Evolutionary conservation across 2,888 invertebrate genomes (phyloP).

Genomic region (Pristionchus maxplancki): DNA sequence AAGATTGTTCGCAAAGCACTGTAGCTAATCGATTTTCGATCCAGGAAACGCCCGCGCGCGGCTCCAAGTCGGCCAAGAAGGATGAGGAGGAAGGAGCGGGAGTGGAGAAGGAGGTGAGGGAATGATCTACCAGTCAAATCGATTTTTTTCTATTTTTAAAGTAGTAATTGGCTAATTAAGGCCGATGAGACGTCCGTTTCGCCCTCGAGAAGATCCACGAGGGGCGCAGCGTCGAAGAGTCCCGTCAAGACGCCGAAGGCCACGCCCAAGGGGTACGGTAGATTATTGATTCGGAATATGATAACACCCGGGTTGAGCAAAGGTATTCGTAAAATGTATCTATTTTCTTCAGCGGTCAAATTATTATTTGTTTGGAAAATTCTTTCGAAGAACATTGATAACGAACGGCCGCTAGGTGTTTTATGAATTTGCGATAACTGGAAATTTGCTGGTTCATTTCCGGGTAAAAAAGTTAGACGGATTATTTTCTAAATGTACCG

Average conservation of each 20-base stretch:
- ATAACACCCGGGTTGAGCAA: too few species aligned
- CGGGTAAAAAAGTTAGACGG: too few species aligned
- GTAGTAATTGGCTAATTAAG: background rate
- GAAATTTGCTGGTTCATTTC: too few species aligned
- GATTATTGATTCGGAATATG: background rate
- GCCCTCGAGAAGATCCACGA: background rate
- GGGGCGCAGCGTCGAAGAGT: background rate
- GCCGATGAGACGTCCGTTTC: background rate
- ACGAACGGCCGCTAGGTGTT: too few species aligned
- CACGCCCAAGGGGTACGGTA: conserved; percentile 22
- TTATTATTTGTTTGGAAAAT: too few species aligned
- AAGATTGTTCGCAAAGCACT: too few species aligned
- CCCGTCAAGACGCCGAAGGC: background rate
- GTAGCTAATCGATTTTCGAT: background rate
- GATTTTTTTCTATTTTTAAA: background rate
- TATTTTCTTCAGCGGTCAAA: too few species aligned
- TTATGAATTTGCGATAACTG: too few species aligned
- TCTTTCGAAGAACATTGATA: too few species aligned
- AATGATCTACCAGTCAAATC: background rate
- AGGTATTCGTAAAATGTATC: too few species aligned
- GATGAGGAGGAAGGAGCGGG: background rate
- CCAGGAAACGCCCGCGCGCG: background rate
- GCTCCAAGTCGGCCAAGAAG: background rate
- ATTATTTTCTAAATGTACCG: too few species aligned
- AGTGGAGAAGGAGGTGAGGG: background rate